Evolutionary conservation across 2,888 invertebrate genomes (phyloP).

Genomic region (Stenolophus ochropezus): DNA sequence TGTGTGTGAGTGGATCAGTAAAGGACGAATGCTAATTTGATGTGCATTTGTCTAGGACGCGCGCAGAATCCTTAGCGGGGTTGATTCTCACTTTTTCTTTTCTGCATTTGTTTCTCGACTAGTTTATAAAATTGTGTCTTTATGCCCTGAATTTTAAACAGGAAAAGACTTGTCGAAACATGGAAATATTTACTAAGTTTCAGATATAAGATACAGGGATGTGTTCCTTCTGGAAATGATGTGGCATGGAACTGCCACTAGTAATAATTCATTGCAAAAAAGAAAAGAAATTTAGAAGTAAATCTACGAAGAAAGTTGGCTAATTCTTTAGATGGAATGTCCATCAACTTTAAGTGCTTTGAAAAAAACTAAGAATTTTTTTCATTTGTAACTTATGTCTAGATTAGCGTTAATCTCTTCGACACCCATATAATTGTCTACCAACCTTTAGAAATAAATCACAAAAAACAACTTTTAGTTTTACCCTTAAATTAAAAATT

Average conservation of each 20-base stretch:
- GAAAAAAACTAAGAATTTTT: not conserved
- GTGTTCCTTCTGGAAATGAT: no score
- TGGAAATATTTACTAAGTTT: slow-evolving; percentile 27
- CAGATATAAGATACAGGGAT: no score
- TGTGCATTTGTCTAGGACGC: not conserved
- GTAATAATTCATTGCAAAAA: no score
- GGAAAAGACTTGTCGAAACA: not conserved
- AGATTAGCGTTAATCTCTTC: not conserved
- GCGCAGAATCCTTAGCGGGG: not conserved
- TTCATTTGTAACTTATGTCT: not conserved
- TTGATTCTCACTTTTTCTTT: not conserved
- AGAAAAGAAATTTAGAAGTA: not conserved
- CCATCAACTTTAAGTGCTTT: not conserved
- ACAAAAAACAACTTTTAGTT: no score
- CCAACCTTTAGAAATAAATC: no score
- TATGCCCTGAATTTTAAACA: not conserved
- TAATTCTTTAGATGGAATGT: not conserved
- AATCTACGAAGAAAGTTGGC: not conserved
- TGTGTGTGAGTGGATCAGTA: not conserved
- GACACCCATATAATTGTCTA: no score
- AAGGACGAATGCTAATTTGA: not conserved
- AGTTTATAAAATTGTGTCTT: slow-evolving; percentile 3
- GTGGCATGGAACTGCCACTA: no score
- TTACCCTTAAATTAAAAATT: no score
- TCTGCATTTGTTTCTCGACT: not conserved